Evolutionary conservation across 1,140 invertebrate genomes (phyloP).

Genomic region (Alviniconcha marisindica): DNA sequence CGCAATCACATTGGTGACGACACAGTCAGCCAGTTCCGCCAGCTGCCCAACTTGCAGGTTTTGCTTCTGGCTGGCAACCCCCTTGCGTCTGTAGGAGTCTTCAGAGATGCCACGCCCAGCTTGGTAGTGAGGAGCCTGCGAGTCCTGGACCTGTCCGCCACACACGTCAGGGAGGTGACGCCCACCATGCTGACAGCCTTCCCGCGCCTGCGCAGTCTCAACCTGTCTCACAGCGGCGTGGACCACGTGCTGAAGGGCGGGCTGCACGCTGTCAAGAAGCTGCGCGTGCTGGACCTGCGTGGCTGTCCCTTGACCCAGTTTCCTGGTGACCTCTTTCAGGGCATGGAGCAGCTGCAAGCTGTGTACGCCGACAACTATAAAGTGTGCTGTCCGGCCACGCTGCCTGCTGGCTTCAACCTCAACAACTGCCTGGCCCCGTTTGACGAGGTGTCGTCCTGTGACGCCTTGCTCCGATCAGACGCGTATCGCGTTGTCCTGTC

Average conservation of each 20-base stretch:
- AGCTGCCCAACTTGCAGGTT: too few relatives aligned
- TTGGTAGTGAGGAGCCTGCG: too few relatives aligned
- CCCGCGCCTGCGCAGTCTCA: background rate
- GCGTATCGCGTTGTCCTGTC: slow-evolving; percentile 43
- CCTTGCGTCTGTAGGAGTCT: too few relatives aligned
- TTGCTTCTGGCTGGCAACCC: too few relatives aligned
- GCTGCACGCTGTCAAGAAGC: background rate
- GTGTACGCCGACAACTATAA: slow-evolving; percentile 29
- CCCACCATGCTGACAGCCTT: too few relatives aligned
- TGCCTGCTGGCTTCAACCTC: slow-evolving; percentile 5
- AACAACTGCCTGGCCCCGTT: background rate
- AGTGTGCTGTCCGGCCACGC: slow-evolving; percentile 6
- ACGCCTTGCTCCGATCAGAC: slow-evolving; percentile 19
- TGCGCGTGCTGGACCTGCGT: slow-evolving; percentile 21
- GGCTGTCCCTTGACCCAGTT: background rate
- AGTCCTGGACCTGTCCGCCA: too few relatives aligned
- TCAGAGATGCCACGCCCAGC: too few relatives aligned
- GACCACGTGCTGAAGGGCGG: background rate
- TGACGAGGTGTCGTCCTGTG: slow-evolving; percentile 19
- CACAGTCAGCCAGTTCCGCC: too few relatives aligned
- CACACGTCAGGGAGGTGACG: too few relatives aligned
- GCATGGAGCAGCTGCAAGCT: background rate
- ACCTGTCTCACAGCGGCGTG: slow-evolving; percentile 12
- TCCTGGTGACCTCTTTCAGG: background rate
- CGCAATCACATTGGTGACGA: too few relatives aligned